These are phyloP conservation scores for Asarcornis scutulata DNA, from an alignment of 2,113 vertebrate species.

Conservation along the genomic window DNA sequence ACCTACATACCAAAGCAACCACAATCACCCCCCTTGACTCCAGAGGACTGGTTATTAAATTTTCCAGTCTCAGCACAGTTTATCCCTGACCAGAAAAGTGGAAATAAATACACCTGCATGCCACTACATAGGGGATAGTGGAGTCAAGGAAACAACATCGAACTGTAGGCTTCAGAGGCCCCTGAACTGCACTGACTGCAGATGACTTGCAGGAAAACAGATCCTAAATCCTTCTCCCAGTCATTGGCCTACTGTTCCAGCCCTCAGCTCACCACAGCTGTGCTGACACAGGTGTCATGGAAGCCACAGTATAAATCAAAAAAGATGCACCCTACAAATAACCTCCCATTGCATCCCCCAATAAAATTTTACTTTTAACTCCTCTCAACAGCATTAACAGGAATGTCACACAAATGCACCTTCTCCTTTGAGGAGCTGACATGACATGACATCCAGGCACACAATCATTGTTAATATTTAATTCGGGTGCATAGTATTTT, in stretches of 20 bases:
- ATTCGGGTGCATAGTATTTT: not conserved
- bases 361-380: not conserved
- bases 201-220: not conserved
- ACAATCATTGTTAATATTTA: not conserved
- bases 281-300: not conserved
- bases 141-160: accelerated
- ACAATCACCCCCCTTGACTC: not conserved
- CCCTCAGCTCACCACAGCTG: not conserved
- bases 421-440: not conserved
- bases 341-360: not conserved
- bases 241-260: accelerated
- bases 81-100: not conserved
- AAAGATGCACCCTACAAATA: not conserved
- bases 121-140: not conserved
- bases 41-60: not conserved
- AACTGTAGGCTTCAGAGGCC: not conserved
- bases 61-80: not conserved
- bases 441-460: accelerated
- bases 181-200: not conserved
- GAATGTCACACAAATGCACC: not conserved
- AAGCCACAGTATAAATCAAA: not conserved
- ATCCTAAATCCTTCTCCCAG: too few species aligned
- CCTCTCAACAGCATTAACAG: not conserved
- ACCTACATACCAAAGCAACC: not conserved
- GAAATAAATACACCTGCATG: not conserved